phyloP scores from a whole-genome alignment of 2,888 invertebrate species.

The Tiliacea citrago region DNA sequence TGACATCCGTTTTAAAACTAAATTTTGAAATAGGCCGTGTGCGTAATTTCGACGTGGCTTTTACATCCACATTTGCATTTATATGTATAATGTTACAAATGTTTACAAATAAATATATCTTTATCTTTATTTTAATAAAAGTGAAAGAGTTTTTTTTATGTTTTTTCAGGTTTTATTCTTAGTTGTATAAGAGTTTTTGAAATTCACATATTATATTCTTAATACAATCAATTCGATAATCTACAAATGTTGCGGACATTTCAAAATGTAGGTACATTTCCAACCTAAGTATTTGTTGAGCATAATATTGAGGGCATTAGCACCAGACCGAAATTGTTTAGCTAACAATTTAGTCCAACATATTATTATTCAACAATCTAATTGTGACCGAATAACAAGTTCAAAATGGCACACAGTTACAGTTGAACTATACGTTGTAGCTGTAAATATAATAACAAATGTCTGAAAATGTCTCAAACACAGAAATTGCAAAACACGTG shows the following conservation, averaged over 20 bases:
- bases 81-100: too few relatives aligned
- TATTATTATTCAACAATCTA: background rate
- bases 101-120: too few relatives aligned
- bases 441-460: slow-evolving; percentile 18
- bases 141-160: background rate
- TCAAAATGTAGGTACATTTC: background rate
- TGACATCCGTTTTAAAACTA: slow-evolving; percentile 6
- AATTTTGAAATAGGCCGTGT: slow-evolving; percentile 16
- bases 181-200: background rate
- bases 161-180: too few relatives aligned
- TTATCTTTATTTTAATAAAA: too few relatives aligned
- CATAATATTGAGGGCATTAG: background rate
- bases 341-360: slow-evolving; percentile 12
- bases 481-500: slow-evolving; percentile 55
- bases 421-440: background rate
- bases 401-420: slow-evolving; percentile 11
- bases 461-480: slow-evolving; percentile 33
- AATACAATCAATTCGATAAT: background rate
- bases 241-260: background rate
- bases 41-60: slow-evolving; percentile 19
- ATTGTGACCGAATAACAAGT: background rate
- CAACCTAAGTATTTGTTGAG: slow-evolving; percentile 8
- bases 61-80: too few relatives aligned
- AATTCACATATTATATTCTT: background rate
- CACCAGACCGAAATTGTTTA: background rate